A percentile compares a stretch with the other conserved stretches of the same genome.
Conservation (phyloP, 2,888 invertebrate genomes). For the Platynereis dumerilii region DNA sequence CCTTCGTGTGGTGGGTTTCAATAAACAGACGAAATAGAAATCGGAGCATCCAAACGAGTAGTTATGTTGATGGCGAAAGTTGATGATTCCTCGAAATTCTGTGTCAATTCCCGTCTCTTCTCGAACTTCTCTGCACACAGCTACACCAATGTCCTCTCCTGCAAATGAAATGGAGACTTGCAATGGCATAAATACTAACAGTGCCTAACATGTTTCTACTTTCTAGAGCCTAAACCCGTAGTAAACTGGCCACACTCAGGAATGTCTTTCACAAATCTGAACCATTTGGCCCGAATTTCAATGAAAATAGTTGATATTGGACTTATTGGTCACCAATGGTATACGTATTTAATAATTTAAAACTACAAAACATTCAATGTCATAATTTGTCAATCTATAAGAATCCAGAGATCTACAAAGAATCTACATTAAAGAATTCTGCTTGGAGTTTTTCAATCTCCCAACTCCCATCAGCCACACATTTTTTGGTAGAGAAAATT, state of each 20-base stretch:
- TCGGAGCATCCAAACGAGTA: conserved; percentile 84
- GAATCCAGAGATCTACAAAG: no score
- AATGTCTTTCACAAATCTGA: background rate
- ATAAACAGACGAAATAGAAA: conserved; percentile 79
- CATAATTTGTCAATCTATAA: no score
- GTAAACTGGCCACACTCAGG: background rate
- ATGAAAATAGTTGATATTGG: no score
- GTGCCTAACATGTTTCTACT: no score
- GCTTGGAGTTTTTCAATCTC: no score
- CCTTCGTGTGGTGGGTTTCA: conserved; percentile 71
- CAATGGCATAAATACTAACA: background rate
- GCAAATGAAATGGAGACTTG: conserved; percentile 18
- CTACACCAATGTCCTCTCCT: conserved; percentile 84
- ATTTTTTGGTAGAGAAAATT: no score
- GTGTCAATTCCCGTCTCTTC: conserved; percentile 89
- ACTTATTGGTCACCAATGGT: no score
- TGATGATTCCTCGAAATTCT: conserved; percentile 77
- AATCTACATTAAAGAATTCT: no score
- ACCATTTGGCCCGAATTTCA: background rate
- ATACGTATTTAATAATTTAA: no score
- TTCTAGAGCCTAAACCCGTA: no score
- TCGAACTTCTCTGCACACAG: conserved; percentile 82
- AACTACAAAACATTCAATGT: no score
- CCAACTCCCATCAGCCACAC: no score
- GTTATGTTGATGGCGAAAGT: conserved; percentile 78